Evolutionary conservation across 2,113 vertebrate species (phyloP).

Genomic region (Pygoscelis adeliae): DNA sequence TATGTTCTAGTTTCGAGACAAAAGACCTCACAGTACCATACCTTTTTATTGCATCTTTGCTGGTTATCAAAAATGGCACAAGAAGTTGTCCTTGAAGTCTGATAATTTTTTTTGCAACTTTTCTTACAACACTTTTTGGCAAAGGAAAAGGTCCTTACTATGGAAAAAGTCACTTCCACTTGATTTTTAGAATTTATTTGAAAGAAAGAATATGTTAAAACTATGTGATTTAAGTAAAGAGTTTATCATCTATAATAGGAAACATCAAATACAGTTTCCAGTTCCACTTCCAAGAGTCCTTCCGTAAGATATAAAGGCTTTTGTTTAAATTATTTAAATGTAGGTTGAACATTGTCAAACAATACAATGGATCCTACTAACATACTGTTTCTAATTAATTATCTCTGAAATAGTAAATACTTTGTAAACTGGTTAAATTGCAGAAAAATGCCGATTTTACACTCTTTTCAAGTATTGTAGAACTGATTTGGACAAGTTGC

Average conservation of each 20-base stretch:
- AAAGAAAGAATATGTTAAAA: neutral
- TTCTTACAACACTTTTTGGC: neutral
- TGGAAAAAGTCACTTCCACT: constrained; percentile 14
- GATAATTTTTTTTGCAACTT: neutral
- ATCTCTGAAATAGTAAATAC: constrained; percentile 14
- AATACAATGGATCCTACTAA: neutral
- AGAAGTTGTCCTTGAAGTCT: neutral
- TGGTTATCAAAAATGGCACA: neutral
- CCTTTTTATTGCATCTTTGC: neutral
- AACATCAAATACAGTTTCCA: constrained; percentile 54
- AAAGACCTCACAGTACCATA: neutral
- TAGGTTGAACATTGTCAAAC: constrained; percentile 46
- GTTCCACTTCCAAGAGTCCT: constrained; percentile 32
- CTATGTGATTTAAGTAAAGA: constrained; percentile 1
- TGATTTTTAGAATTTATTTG: neutral
- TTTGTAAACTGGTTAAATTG: constrained; percentile 50
- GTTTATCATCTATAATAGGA: constrained; percentile 29
- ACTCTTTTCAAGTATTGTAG: constrained; percentile 74
- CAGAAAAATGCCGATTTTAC: no score
- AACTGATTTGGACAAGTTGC: neutral
- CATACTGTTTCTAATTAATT: neutral
- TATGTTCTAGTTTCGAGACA: neutral
- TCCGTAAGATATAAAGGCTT: neutral
- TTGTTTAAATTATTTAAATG: constrained; percentile 66
- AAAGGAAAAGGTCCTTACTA: neutral